These are phyloP conservation scores for Rynchops niger DNA, from an alignment of 2,113 vertebrate genomes.

Conservation along the genomic window DNA sequence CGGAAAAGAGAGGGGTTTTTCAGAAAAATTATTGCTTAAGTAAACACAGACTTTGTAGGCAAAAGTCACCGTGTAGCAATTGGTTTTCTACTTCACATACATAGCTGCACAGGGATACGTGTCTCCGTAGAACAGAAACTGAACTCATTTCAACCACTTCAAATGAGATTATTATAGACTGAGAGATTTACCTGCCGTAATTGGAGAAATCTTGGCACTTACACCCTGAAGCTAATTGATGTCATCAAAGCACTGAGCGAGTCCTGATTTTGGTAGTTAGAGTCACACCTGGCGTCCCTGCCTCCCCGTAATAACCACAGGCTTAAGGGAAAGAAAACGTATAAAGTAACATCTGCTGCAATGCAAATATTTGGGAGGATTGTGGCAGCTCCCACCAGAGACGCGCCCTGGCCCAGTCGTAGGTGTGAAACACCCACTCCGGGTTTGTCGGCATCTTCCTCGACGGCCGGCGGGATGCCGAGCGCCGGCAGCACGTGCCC, in stretches of 20 bases:
- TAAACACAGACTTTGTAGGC: neutral
- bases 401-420: neutral
- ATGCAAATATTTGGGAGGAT: neutral
- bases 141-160: conserved; percentile 58
- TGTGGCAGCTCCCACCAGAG: neutral
- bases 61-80: neutral
- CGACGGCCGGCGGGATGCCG: neutral
- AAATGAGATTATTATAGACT: conserved; percentile 59
- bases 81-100: neutral
- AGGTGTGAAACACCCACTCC: neutral
- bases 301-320: conserved; percentile 9
- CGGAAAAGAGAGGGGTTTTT: too few relatives aligned
- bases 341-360: conserved; percentile 56
- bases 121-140: neutral
- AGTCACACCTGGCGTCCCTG: conserved; percentile 71
- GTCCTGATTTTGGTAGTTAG: conserved; percentile 69
- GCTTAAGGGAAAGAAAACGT: neutral
- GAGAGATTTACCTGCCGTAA: conserved; percentile 63
- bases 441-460: neutral
- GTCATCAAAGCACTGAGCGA: conserved; percentile 64
- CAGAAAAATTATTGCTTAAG: neutral
- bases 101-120: neutral
- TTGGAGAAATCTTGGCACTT: conserved; percentile 59
- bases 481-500: neutral
- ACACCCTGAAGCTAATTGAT: conserved; percentile 68